Percentiles rank a stretch among this genome's conserved stretches.
Conservation (phyloP, 2,888 invertebrate genomes). For the Heteromyza rotundicornis region DNA sequence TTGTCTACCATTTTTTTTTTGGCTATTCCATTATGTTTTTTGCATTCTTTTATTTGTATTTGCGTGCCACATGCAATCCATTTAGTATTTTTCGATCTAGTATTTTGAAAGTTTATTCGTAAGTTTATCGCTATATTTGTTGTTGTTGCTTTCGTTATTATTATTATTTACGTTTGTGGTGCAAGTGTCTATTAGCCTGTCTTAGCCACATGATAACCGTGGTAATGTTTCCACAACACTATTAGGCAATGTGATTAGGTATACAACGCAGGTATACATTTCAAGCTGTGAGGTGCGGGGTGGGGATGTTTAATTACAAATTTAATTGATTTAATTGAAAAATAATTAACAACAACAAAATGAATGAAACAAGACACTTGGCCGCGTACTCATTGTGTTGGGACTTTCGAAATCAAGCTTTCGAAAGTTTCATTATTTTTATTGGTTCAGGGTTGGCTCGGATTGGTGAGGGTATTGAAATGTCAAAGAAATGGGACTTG, state of each 20-base stretch:
- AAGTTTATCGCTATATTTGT: neutral
- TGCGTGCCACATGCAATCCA: conserved; percentile 41
- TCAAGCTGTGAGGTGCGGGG: too few species aligned
- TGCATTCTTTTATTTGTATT: neutral
- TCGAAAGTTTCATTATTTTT: too few species aligned
- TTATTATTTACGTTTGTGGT: neutral
- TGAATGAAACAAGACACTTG: neutral
- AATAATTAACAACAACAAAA: neutral
- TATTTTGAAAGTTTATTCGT: conserved; percentile 3
- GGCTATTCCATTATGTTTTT: too few species aligned
- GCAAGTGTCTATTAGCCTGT: neutral
- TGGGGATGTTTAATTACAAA: neutral
- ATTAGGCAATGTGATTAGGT: neutral
- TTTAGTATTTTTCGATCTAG: neutral
- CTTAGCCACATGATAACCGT: neutral
- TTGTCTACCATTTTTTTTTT: neutral
- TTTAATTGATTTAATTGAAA: neutral
- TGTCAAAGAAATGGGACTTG: too few species aligned
- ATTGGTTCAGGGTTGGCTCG: too few species aligned
- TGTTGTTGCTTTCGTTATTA: neutral
- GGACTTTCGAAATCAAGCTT: too few species aligned
- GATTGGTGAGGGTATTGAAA: too few species aligned
- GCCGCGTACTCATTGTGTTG: too few species aligned
- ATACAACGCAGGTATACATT: too few species aligned
- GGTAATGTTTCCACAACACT: neutral